These are phyloP conservation scores for Tetragonula carbonaria DNA, from an alignment of 2,888 invertebrate genomes.

Conservation along the genomic window DNA sequence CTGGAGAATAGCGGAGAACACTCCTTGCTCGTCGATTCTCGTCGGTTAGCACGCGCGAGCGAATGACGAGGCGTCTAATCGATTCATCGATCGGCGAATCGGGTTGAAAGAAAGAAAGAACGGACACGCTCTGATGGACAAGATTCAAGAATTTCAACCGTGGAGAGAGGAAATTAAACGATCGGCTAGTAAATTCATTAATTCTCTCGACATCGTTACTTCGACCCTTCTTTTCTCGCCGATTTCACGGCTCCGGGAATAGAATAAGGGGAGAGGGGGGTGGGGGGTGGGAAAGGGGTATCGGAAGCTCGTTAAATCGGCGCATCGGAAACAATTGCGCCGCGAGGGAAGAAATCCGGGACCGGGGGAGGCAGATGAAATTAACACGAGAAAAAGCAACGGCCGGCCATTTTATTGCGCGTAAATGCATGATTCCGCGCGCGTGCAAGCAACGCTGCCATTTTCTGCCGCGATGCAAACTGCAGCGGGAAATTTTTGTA, in stretches of 20 bases:
- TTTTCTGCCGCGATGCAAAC: background rate
- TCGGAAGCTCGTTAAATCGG: conserved; percentile 61
- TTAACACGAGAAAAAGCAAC: conserved; percentile 56
- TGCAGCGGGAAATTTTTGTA: conserved; percentile 8
- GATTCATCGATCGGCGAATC: conserved; percentile 52
- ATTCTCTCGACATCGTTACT: conserved; percentile 53
- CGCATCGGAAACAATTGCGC: conserved; percentile 64
- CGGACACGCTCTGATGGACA: conserved; percentile 22
- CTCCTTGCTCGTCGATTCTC: conserved; percentile 33
- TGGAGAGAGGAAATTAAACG: conserved; percentile 62
- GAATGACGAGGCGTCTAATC: conserved; percentile 47
- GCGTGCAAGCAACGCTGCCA: background rate
- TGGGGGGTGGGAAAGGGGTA: conserved; percentile 8
- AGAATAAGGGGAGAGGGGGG: conserved; percentile 18
- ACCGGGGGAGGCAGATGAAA: conserved; percentile 19
- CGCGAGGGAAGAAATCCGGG: conserved; percentile 23
- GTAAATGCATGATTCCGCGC: background rate
- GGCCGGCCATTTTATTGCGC: conserved; percentile 37
- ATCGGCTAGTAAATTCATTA: conserved; percentile 70
- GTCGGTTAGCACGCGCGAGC: conserved; percentile 23
- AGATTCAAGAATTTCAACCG: conserved; percentile 59
- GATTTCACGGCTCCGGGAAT: conserved; percentile 60
- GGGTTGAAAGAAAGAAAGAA: background rate
- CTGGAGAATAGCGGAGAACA: conserved; percentile 5
- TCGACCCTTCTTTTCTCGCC: conserved; percentile 46